These are phyloP conservation scores for Xenus cinereus DNA, from an alignment of 2,113 vertebrate species.

Conservation along the genomic window DNA sequence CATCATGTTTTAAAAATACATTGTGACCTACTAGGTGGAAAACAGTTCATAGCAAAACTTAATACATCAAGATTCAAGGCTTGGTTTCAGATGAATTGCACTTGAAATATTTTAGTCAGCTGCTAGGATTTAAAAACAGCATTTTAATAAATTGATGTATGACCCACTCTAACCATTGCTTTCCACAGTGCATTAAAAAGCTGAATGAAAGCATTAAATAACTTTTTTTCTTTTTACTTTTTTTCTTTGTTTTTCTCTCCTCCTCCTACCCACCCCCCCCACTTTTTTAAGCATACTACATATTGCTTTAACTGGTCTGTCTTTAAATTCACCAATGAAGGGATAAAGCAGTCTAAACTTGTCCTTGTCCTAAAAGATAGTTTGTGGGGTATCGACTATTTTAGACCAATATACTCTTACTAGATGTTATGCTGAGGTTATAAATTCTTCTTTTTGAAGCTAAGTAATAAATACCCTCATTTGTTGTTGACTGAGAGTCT, in stretches of 20 bases:
- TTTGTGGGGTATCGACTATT: background rate
- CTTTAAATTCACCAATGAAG: background rate
- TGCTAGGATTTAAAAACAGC: slow-evolving; percentile 7
- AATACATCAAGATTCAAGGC: slow-evolving; percentile 32
- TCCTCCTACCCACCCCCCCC: no score
- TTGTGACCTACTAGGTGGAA: background rate
- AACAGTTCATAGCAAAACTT: slow-evolving; percentile 34
- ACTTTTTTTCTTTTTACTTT: background rate
- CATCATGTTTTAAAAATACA: slow-evolving; percentile 9
- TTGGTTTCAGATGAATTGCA: slow-evolving; percentile 52
- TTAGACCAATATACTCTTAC: background rate
- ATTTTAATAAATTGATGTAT: slow-evolving; percentile 58
- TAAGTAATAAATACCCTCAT: background rate
- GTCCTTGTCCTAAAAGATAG: background rate
- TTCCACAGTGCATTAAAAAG: slow-evolving; percentile 4
- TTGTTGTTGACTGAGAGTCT: background rate
- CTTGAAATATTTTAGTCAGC: slow-evolving; percentile 56
- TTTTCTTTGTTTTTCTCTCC: background rate
- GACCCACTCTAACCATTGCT: background rate
- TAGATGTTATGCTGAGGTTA: background rate
- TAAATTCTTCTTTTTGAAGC: background rate
- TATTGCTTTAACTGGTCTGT: background rate
- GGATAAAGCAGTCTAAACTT: background rate
- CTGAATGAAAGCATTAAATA: background rate
- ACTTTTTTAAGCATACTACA: background rate